Percentiles rank a stretch among this genome's conserved stretches.
These are phyloP conservation scores for Shargacucullia verbasci DNA, from an alignment of 2,888 invertebrate species.

Conservation along the genomic window DNA sequence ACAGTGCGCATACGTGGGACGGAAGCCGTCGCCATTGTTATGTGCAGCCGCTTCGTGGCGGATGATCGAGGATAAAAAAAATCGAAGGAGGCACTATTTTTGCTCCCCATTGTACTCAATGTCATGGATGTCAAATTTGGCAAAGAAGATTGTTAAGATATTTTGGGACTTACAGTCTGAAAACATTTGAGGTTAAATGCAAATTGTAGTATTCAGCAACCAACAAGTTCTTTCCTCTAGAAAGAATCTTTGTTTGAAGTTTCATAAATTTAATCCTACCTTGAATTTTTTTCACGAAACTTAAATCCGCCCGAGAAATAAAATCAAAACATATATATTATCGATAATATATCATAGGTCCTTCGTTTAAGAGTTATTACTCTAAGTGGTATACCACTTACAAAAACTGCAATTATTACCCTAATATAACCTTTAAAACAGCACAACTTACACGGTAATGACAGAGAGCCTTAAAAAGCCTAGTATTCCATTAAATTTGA, in stretches of 20 bases:
- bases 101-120: slow-evolving; percentile 43
- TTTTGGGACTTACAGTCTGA: slow-evolving; percentile 8
- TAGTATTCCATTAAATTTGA: slow-evolving; percentile 1
- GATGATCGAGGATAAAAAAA: slow-evolving; percentile 36
- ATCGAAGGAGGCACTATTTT: slow-evolving; percentile 36
- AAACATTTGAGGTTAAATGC: slow-evolving; percentile 23
- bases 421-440: too few species aligned
- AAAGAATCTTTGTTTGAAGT: too few species aligned
- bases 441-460: not conserved
- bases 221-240: slow-evolving; percentile 16
- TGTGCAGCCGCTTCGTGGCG: slow-evolving; percentile 44
- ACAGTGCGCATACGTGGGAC: slow-evolving; percentile 42
- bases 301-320: too few species aligned
- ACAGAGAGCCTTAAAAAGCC: slow-evolving; percentile 3
- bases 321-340: too few species aligned
- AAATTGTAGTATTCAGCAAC: slow-evolving; percentile 13
- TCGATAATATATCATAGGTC: too few species aligned
- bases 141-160: slow-evolving; percentile 30
- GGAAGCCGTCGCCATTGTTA: slow-evolving; percentile 54
- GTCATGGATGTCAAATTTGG: slow-evolving; percentile 44
- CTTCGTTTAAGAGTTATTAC: too few species aligned
- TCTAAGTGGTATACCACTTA: too few species aligned
- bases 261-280: too few species aligned
- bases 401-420: too few species aligned
- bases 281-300: too few species aligned